phyloP scores from a whole-genome alignment of 2,113 vertebrate species.

The human region DNA sequence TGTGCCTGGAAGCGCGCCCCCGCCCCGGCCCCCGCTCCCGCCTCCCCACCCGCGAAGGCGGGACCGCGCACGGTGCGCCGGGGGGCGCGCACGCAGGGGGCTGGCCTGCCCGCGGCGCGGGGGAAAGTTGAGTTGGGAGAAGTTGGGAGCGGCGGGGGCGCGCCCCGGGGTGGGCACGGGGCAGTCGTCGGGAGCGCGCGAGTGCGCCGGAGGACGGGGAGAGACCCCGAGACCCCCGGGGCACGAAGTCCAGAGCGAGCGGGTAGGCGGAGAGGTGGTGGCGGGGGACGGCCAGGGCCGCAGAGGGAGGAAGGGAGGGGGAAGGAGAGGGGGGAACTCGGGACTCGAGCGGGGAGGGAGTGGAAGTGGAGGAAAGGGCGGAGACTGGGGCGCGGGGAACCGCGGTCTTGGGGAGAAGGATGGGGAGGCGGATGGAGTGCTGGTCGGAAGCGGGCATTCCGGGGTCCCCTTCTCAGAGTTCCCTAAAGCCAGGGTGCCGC shows the following conservation, averaged over 20 bases:
- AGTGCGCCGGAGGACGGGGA: slow-evolving; percentile 39
- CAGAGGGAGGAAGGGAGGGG: slow-evolving; percentile 61
- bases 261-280: slow-evolving; percentile 61
- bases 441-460: not conserved
- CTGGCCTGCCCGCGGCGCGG: slow-evolving; percentile 70
- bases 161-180: slow-evolving; percentile 74
- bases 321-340: slow-evolving; percentile 34
- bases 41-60: slow-evolving; percentile 4
- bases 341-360: slow-evolving; percentile 62
- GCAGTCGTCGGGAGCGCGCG: slow-evolving; percentile 67
- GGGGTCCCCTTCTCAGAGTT: not conserved
- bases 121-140: slow-evolving; percentile 81
- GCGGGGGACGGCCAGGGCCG: slow-evolving; percentile 60
- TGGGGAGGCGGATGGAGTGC: not conserved
- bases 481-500: slow-evolving; percentile 8
- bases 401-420: slow-evolving; percentile 54
- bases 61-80: slow-evolving; percentile 72
- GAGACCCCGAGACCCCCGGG: slow-evolving; percentile 54
- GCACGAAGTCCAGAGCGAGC: slow-evolving; percentile 48
- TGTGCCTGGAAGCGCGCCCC: slow-evolving; percentile 47
- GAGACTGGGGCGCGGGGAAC: slow-evolving; percentile 65
- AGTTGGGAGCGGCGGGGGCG: slow-evolving; percentile 75
- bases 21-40: not conserved
- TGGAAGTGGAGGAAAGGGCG: slow-evolving; percentile 74
- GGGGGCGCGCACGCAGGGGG: slow-evolving; percentile 75